Conservation (phyloP, 2,888 invertebrate genomes). For the Plebejus anna region DNA sequence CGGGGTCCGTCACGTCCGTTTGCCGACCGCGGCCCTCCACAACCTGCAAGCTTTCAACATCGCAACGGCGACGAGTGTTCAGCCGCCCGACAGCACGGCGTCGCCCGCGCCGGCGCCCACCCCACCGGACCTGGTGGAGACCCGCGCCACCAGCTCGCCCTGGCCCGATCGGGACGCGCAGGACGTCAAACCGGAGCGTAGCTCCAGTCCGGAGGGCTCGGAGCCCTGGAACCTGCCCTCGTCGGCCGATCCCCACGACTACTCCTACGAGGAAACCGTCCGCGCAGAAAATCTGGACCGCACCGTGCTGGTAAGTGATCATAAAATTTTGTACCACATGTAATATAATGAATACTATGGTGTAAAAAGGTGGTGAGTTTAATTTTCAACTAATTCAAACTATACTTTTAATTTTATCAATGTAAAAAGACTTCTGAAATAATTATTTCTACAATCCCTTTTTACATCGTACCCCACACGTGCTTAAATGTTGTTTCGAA, state of each 20-base stretch:
- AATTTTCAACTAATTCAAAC: not conserved
- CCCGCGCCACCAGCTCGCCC: conserved; percentile 59
- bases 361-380: not conserved
- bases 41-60: conserved; percentile 68
- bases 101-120: conserved; percentile 55
- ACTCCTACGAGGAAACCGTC: conserved; percentile 68
- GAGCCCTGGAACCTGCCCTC: conserved; percentile 66
- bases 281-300: conserved; percentile 65
- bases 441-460: not conserved
- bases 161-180: conserved; percentile 60
- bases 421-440: not conserved
- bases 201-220: conserved; percentile 64
- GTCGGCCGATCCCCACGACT: conserved; percentile 59
- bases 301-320: conserved; percentile 68
- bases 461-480: not conserved
- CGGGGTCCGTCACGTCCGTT: conserved; percentile 76
- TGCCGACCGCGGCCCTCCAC: conserved; percentile 68
- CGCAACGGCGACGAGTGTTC: conserved; percentile 52
- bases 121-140: conserved; percentile 65
- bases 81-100: conserved; percentile 61
- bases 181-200: conserved; percentile 58
- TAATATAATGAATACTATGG: not conserved
- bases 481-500: not conserved
- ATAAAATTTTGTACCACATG: not conserved
- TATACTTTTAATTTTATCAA: not conserved